Conservation (phyloP, 2,797 vertebrate species). For the Sebastes alutus region DNA sequence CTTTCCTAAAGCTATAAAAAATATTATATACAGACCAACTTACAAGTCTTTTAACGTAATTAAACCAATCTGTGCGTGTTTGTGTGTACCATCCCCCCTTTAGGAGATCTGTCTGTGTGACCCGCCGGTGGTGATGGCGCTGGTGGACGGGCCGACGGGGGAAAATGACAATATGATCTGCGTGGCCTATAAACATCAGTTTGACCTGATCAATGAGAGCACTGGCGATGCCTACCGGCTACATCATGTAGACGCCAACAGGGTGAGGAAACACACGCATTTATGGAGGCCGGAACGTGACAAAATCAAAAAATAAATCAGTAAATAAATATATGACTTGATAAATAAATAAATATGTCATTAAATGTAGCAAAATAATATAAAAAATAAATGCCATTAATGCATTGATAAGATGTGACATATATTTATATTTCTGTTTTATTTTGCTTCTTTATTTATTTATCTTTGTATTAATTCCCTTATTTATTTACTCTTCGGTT, state of each 20-base stretch:
- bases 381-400: too few species aligned
- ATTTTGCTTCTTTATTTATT: too few species aligned
- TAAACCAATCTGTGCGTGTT: neutral
- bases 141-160: constrained; percentile 94
- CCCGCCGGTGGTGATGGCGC: constrained; percentile 91
- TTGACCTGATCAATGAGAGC: constrained; percentile 97
- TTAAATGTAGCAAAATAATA: fast-evolving
- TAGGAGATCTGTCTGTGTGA: constrained; percentile 99
- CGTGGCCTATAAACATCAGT: constrained; percentile 97
- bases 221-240: constrained; percentile 93
- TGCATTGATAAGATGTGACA: too few species aligned
- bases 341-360: too few species aligned
- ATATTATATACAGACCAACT: neutral
- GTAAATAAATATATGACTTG: too few species aligned
- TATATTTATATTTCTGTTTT: too few species aligned
- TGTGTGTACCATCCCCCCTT: neutral
- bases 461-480: too few species aligned
- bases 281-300: fast-evolving
- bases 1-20: neutral
- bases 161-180: constrained; percentile 99
- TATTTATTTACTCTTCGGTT: too few species aligned
- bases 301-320: too few species aligned
- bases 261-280: constrained; percentile 79
- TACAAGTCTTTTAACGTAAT: neutral
- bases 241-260: constrained; percentile 93